Conservation (phyloP, 2,113 vertebrate genomes). For the Psammodynastes pulverulentus region DNA sequence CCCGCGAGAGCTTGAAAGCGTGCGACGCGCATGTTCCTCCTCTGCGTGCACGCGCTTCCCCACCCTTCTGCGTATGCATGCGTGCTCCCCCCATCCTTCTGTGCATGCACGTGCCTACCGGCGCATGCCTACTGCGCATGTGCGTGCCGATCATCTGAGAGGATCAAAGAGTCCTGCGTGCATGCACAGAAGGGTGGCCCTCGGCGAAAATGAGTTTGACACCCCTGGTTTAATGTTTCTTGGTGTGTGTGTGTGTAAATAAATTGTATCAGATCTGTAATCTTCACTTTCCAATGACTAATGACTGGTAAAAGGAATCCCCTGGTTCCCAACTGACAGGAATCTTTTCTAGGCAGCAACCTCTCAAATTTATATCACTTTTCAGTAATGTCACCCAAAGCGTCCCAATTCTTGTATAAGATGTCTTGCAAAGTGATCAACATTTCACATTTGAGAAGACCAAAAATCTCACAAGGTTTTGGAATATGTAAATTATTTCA, state of each 20-base stretch:
- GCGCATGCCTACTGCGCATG: too few species aligned
- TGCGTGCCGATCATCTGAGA: too few species aligned
- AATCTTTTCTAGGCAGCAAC: neutral
- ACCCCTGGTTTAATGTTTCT: neutral
- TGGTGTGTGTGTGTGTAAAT: neutral
- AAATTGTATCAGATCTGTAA: neutral
- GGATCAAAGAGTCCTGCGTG: too few species aligned
- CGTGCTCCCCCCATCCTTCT: too few species aligned
- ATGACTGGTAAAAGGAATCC: neutral
- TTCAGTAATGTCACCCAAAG: neutral
- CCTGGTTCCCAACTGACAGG: neutral
- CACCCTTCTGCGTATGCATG: too few species aligned
- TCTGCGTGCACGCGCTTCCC: too few species aligned
- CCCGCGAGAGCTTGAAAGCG: too few species aligned
- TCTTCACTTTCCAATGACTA: neutral
- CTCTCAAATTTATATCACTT: neutral
- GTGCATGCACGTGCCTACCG: too few species aligned
- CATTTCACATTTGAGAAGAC: neutral
- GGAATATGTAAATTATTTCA: neutral
- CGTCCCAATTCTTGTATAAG: neutral
- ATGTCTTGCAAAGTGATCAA: neutral
- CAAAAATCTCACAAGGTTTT: neutral
- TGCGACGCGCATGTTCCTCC: too few species aligned
- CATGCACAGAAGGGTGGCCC: too few species aligned
- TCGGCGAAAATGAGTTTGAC: too few species aligned